Conservation (phyloP, 2,113 vertebrate genomes). For the Strix aluco region DNA sequence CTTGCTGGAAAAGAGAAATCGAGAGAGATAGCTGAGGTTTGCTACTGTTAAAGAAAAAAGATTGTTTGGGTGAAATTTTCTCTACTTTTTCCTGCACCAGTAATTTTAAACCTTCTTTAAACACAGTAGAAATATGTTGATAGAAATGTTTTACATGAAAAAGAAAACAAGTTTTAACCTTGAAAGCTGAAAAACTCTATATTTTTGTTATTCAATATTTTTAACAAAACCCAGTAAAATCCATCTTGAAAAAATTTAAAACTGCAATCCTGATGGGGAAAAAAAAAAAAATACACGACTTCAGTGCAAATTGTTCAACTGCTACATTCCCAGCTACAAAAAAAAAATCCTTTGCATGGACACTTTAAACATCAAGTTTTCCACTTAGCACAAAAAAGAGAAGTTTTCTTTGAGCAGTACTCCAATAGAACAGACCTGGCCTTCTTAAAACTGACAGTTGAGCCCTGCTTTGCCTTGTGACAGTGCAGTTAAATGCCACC, state of each 20-base stretch:
- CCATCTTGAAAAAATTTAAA: not conserved
- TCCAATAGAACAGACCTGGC: not conserved
- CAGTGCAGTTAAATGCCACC: not conserved
- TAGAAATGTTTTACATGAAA: not conserved
- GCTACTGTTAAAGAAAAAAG: not conserved
- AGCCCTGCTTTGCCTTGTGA: not conserved
- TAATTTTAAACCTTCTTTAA: not conserved
- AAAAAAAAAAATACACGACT: fast-evolving
- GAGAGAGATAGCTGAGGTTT: not conserved
- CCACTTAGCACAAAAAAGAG: not conserved
- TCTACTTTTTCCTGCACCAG: not conserved
- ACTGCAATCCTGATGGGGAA: not conserved
- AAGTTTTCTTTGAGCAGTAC: not conserved
- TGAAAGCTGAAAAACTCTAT: not conserved
- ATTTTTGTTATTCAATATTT: not conserved
- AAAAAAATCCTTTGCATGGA: not conserved
- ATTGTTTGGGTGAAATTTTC: not conserved
- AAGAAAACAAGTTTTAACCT: not conserved
- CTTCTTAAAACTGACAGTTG: not conserved
- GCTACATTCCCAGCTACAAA: not conserved
- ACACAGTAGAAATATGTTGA: not conserved
- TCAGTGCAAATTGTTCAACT: not conserved
- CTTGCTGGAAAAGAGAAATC: not conserved
- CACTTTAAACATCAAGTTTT: not conserved
- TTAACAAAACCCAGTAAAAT: not conserved